Evolutionary conservation across 30 jellyfish, hydroid and myxozoan genomes (phyloP), one percentile per base, ranked within the genome.

Genomic region (Pelagia noctiluca): DNA sequence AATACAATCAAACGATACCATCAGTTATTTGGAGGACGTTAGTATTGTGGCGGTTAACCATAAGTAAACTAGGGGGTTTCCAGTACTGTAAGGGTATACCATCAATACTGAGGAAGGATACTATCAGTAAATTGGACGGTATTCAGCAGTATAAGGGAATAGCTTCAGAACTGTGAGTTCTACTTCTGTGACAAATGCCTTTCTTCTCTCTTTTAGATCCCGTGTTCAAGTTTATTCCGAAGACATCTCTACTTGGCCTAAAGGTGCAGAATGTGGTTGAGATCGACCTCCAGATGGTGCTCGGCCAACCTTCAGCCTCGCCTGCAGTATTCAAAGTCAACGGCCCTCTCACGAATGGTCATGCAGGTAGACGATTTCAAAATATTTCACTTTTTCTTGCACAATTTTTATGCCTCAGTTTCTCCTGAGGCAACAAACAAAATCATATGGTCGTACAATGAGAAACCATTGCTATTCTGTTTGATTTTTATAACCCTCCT

Each of bases 331-430:
- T 82, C 73, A 49, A 38, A 28, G 29, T 82, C 1, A 69, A 82
- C 54, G 92, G 92, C 24, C 92, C 92, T 0, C 54, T 82, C 29
- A 64, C 49, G 37, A 50, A 54, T 37, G 84, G 84, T 7, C 84
- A 82, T 71, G 80, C 92, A 49, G 92, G 92, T 82, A 82, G n/a
- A n/a, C 1, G 25, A 13, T 8, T 37, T 1, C 0, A 35, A 22
- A 64, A 8, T 8, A 19, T 11, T 47, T 19, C 19, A 19, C 61
- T 47, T 47, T 47, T 11, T 19, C 61, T 47, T 47, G 11, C 16
- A 19, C 19, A 8, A 19, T 47, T 57, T 21, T 16, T 26, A 57
- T 26, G 71, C 11, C n/a, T 4, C 25, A 21, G 32, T 57, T 21
- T 57, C 8, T 5, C 11, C 8, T 57, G 71, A 32, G n/a, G n/a